Conservation (phyloP, 2,113 vertebrate genomes). For the Hippoglossus stenolepis region DNA sequence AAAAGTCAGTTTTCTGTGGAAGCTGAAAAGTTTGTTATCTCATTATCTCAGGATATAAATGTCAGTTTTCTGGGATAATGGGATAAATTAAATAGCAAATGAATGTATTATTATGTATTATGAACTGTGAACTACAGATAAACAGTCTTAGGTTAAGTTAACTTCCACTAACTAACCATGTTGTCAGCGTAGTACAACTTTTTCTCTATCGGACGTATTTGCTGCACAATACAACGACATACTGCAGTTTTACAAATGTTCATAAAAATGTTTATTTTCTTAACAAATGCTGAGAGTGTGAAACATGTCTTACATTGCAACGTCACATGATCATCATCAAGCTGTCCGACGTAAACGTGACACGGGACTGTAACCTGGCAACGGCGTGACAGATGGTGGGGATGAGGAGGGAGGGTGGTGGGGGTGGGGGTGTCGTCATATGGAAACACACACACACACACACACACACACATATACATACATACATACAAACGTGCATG, state of each 20-base stretch:
- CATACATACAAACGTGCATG: constrained; percentile 31
- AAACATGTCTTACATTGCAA: constrained; percentile 61
- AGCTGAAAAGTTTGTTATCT: too few species aligned
- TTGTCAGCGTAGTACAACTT: too few species aligned
- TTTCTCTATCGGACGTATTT: too few species aligned
- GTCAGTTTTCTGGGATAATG: too few species aligned
- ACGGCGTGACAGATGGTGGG: constrained; percentile 46
- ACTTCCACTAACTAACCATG: too few species aligned
- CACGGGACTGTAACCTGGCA: constrained; percentile 51
- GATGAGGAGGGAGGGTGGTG: constrained; percentile 14
- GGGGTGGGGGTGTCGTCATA: constrained; percentile 7
- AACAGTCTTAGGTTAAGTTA: too few species aligned
- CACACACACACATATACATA: constrained; percentile 16
- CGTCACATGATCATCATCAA: constrained; percentile 54
- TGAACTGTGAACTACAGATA: too few species aligned
- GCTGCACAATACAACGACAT: neutral
- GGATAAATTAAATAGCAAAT: too few species aligned
- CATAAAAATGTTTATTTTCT: constrained; percentile 75
- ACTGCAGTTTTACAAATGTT: constrained; percentile 64
- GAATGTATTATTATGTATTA: too few species aligned
- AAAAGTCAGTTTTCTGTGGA: too few species aligned
- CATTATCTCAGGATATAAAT: too few species aligned
- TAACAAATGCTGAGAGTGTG: constrained; percentile 70
- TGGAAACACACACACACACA: constrained; percentile 39
- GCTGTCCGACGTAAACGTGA: constrained; percentile 29